Evolutionary conservation across 2,797 vertebrate genomes (phyloP), one percentile per base, ranked within the genome.

Genomic region (Tapirus indicus): DNA sequence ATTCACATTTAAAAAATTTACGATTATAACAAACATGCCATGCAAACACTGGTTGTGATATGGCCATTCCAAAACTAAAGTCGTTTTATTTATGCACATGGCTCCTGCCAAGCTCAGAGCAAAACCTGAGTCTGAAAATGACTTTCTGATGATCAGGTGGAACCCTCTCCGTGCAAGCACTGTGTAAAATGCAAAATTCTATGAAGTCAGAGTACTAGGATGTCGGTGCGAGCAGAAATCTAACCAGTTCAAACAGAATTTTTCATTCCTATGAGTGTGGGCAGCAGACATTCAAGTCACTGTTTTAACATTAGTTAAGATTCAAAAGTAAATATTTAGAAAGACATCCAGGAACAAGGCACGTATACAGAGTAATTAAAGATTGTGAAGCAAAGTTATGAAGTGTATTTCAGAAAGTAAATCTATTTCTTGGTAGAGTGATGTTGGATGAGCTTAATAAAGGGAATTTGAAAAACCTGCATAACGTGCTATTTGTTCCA

Each of bases 271-370:
- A 7, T 10, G 23, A 62, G n/a, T 16, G 52, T n/a, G 60, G 74
- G 18, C 14, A 69, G 72, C 56, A 69, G 86, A 79, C n/a, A 64
- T n/a, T 58, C 41, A 84, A 49, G 88, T 91, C n/a, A 25, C 52
- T 44, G 47, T 47, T 41, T 69, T 80, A 77, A 82, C n/a, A 44
- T 62, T 60, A 91, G 52, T 58, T 95, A 93, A 84, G 54, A 95
- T 58, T 82, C 4, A 89, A 92, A 87, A 92, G 54, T 79, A 41
- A 69, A 41, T 64, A 92, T 77, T 91, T 89, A 77, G 74, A 95
- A 94, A 92, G 75, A 66, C 44, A 90, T 2, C 29, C 25, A 90
- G 58, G 54, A 95, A 74, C 11, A 90, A 60, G 44, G 29, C 29
- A 82, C 25, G 25, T 8, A 41, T 56, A 38, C 0, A 71, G 64